phyloP scores from a whole-genome alignment of 2,797 vertebrate genomes.

The Lepus townsendii region DNA sequence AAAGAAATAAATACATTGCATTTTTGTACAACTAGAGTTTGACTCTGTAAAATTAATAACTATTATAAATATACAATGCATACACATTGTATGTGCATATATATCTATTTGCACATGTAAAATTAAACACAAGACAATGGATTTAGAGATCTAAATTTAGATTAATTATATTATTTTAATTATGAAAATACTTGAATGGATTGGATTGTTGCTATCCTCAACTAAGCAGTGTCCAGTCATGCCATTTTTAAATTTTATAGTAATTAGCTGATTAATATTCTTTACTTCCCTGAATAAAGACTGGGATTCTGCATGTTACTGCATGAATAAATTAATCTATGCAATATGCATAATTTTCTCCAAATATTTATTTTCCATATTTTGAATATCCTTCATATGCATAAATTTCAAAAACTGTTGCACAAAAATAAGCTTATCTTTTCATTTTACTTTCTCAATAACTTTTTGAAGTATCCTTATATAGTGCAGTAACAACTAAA shows the following conservation, averaged over 20 bases:
- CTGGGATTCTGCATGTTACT: not conserved
- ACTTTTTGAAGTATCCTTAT: too few relatives aligned
- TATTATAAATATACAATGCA: conserved; percentile 59
- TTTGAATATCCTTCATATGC: too few relatives aligned
- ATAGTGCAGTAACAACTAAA: not conserved
- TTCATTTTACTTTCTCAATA: too few relatives aligned
- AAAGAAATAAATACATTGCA: conserved; percentile 55
- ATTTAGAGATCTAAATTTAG: conserved; percentile 31
- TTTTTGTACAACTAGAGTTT: conserved; percentile 44
- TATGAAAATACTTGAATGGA: conserved; percentile 55
- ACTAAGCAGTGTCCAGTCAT: not conserved
- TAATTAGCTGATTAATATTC: conserved; percentile 14
- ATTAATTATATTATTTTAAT: conserved; percentile 67
- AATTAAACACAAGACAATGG: conserved; percentile 40
- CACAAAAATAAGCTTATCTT: too few relatives aligned
- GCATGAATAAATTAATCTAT: not conserved
- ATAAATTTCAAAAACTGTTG: too few relatives aligned
- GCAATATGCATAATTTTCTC: too few relatives aligned
- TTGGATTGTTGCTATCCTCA: conserved; percentile 48
- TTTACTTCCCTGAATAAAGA: conserved; percentile 17
- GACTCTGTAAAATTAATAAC: conserved; percentile 59
- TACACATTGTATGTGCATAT: conserved; percentile 12
- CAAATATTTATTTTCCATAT: too few relatives aligned
- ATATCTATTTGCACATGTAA: conserved; percentile 34
- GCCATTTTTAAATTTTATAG: not conserved